A percentile compares a stretch with the other conserved stretches of the same genome.
Conservation (phyloP, 2,113 vertebrate species). For the Forbesichthys agassizii region DNA sequence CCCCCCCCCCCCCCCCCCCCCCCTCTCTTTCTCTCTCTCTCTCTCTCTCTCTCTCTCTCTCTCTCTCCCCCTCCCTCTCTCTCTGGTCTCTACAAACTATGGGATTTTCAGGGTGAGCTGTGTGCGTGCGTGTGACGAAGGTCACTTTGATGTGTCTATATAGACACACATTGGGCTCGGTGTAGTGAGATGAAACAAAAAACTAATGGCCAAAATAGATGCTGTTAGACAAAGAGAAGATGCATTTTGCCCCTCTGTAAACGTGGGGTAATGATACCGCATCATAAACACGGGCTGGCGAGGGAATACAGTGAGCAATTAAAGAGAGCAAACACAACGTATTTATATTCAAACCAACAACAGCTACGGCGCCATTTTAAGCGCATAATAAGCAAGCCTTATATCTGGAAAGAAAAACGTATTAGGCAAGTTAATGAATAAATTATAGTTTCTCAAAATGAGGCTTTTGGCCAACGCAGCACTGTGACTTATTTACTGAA, state of each 20-base stretch:
- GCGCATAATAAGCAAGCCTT: conserved; percentile 10
- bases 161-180: conserved; percentile 62
- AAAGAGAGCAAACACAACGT: conserved; percentile 61
- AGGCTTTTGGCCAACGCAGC: conserved; percentile 28
- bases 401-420: conserved; percentile 1
- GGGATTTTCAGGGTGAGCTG: conserved; percentile 13
- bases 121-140: conserved; percentile 38
- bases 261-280: conserved; percentile 60
- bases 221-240: conserved; percentile 35
- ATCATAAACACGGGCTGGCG: conserved; percentile 58
- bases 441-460: conserved; percentile 18
- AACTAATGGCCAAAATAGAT: conserved; percentile 49
- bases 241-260: conserved; percentile 14
- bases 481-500: conserved; percentile 41
- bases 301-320: conserved; percentile 68
- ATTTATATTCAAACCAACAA: too few relatives aligned
- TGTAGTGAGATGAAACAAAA: conserved; percentile 66
- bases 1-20: too few relatives aligned
- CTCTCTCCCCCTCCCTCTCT: too few relatives aligned
- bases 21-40: too few relatives aligned
- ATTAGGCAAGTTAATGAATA: too few relatives aligned
- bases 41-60: too few relatives aligned
- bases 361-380: background rate
- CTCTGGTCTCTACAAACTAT: too few relatives aligned
- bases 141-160: conserved; percentile 75